Base-by-base conservation (phyloP, 2,888 invertebrate genomes). In the Melikaiella ostensackeni region DNA sequence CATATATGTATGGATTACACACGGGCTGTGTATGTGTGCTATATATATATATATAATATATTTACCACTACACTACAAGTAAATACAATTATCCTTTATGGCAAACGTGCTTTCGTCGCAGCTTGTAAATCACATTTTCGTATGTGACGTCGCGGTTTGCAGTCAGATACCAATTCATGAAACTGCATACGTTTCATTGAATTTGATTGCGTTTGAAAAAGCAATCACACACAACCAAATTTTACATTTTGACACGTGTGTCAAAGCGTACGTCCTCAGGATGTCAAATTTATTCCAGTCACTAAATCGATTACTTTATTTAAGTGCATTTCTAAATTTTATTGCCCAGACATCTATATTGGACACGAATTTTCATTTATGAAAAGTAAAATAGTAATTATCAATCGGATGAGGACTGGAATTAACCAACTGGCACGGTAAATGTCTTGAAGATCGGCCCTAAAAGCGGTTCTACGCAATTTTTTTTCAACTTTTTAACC, bases 21-120 rank as follows among this genome's bases (percentile, higher is more conserved):
- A 9, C 30, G 9, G 16, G 24, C 16, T 21, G 27, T 66, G 4
- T 38, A 66, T 42, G 64, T 42, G 46, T 11, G 8, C 0, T 7
- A 33, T 33, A 33, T 30, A 30, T 30, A 30, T 33, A 33, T 7
- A 33, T 33, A 33, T 7, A 33, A 30, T 30, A 30, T 30, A 4
- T 30, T 3, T 30, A 70, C 50, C 19, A 70, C 46, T 46, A 50
- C 21, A 55, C 50, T 70, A 30, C 8, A 13, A 50, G 30, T 55
- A 70, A 70, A 70, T 70, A 50, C 50, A 70, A 70, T 70, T 70
- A 70, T 70, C 50, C 70, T 70, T 70, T 70, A 70, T 70, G 50
- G 70, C 30, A 70, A 70, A 70, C 70, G 70, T 70, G 70, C 70
- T 70, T 70, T 70, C 70, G 33, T 70, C 70, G 33, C 70, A 70